Evolutionary conservation across 2,113 vertebrate genomes (phyloP).

Genomic region (Gulo gulo): DNA sequence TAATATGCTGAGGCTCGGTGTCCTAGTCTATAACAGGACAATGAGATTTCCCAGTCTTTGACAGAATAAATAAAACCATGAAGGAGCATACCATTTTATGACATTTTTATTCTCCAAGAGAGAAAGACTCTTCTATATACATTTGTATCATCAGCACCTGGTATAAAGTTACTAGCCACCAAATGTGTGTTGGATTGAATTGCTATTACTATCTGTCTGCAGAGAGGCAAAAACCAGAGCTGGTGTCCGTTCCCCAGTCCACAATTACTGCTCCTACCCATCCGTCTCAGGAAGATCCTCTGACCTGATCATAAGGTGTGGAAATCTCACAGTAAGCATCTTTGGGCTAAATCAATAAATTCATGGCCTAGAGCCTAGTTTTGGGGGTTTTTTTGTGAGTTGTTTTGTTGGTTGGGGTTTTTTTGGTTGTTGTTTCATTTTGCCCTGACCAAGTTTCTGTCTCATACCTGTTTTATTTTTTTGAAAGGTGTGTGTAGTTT

Average conservation of each 20-base stretch:
- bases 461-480: slow-evolving; percentile 33
- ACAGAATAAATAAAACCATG: neutral
- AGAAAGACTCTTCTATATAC: neutral
- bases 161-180: neutral
- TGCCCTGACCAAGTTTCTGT: slow-evolving; percentile 22
- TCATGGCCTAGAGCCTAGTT: neutral
- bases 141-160: neutral
- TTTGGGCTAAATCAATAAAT: slow-evolving; percentile 38
- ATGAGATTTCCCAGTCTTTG: neutral
- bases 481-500: slow-evolving; percentile 8
- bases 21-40: neutral
- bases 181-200: neutral
- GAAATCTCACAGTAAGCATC: slow-evolving; percentile 6
- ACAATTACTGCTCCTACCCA: neutral
- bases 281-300: neutral
- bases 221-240: slow-evolving; percentile 9
- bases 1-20: neutral
- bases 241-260: neutral
- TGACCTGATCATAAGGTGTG: neutral
- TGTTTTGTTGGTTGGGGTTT: neutral
- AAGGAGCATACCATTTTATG: neutral
- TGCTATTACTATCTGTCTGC: neutral
- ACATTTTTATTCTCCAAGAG: neutral
- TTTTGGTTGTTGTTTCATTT: neutral
- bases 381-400: neutral